A percentile compares a stretch with the other conserved stretches of the same genome.
Conservation (phyloP, 2,888 invertebrate genomes). For the Andrena dorsata region DNA sequence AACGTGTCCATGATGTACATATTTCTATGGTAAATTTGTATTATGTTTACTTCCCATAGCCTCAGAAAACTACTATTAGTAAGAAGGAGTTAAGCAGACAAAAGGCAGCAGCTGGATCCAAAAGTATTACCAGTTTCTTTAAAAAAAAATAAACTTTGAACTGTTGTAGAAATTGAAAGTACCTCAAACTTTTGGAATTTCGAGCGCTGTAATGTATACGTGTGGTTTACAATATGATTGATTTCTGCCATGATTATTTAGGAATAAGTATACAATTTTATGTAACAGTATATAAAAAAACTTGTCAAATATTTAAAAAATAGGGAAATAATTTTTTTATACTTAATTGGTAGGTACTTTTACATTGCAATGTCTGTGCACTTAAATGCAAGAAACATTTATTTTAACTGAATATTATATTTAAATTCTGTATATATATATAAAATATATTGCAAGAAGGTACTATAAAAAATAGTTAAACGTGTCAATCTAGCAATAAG, state of each 20-base stretch:
- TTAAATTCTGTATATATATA: conserved; percentile 33
- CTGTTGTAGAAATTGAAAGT: conserved; percentile 28
- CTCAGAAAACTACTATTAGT: conserved; percentile 86
- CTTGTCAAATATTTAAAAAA: conserved; percentile 25
- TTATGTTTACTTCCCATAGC: conserved; percentile 74
- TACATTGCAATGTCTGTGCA: conserved; percentile 35
- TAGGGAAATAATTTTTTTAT: conserved; percentile 26
- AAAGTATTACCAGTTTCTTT: conserved; percentile 93
- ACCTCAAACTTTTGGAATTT: conserved; percentile 31
- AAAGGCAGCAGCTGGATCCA: conserved; percentile 92
- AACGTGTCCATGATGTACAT: background rate
- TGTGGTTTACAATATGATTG: conserved; percentile 26
- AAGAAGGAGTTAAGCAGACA: conserved; percentile 91
- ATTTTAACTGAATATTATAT: conserved; percentile 40
- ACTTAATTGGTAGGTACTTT: conserved; percentile 35
- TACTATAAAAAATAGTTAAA: conserved; percentile 19
- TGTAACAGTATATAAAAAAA: conserved; percentile 6
- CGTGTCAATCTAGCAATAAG: conserved; percentile 3
- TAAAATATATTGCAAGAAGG: conserved; percentile 40
- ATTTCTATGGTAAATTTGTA: background rate
- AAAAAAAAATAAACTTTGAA: conserved; percentile 86
- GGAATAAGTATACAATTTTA: conserved; percentile 13
- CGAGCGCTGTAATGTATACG: conserved; percentile 36
- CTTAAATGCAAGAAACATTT: conserved; percentile 15
- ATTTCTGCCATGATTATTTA: conserved; percentile 12